These are phyloP conservation scores for Donacobius atricapilla DNA, from an alignment of 2,113 vertebrate species.

Conservation along the genomic window DNA sequence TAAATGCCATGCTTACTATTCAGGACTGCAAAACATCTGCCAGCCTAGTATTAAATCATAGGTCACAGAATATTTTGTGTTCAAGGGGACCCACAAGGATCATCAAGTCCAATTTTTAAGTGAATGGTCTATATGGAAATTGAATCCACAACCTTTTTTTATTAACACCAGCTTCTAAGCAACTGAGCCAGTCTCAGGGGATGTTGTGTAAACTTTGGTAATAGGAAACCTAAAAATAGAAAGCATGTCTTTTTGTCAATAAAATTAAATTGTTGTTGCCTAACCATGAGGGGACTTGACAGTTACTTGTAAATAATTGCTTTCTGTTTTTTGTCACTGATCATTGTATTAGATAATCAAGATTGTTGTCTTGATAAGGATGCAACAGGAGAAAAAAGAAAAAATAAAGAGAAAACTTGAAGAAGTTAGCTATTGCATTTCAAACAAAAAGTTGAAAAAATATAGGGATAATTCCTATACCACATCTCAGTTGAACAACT, in stretches of 20 bases:
- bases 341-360: conserved; percentile 40
- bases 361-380: not conserved
- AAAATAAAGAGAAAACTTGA: not conserved
- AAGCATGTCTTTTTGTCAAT: not conserved
- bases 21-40: not conserved
- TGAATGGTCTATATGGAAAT: not conserved
- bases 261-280: not conserved
- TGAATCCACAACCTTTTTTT: not conserved
- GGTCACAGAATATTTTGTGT: not conserved
- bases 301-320: conserved; percentile 63
- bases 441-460: not conserved
- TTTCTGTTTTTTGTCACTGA: conserved; percentile 20
- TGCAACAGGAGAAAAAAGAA: not conserved
- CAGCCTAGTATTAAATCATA: not conserved
- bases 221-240: not conserved
- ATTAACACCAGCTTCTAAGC: fast-evolving
- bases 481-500: not conserved
- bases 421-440: not conserved
- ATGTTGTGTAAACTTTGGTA: not conserved
- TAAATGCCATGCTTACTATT: not conserved
- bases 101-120: not conserved
- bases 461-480: not conserved
- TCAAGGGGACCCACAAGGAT: not conserved
- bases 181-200: not conserved
- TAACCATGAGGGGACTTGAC: conserved; percentile 32